Percentiles rank a stretch among this genome's conserved stretches.
These are phyloP conservation scores for Epizoanthus scotinus DNA, from an alignment of 92 coral and sea anemone species.

Conservation along the genomic window DNA sequence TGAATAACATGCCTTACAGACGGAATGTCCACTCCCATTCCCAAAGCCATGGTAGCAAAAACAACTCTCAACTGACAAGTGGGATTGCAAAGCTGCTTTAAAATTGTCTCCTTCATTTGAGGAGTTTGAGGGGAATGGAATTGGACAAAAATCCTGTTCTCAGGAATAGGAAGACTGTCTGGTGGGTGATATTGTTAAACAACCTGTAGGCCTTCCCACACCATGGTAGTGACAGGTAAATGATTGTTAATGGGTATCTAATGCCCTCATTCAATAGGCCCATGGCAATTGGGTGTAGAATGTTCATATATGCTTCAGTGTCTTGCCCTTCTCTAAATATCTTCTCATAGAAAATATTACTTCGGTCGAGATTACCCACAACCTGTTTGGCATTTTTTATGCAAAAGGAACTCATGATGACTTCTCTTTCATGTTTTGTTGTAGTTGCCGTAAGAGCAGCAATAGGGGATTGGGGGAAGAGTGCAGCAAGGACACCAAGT, in stretches of 20 bases:
- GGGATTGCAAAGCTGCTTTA: constrained; percentile 25
- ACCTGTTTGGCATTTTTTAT: constrained; percentile 37
- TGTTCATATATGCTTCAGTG: constrained; percentile 16
- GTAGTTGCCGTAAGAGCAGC: constrained; percentile 51
- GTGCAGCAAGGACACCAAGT: constrained; percentile 38
- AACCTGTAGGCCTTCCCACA: constrained; percentile 39
- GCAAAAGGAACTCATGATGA: constrained; percentile 20
- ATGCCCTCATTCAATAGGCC: constrained; percentile 15
- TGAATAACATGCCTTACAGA: constrained; percentile 36
- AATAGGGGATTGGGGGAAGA: constrained; percentile 41
- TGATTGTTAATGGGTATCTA: constrained; percentile 18
- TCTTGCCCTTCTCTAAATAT: constrained; percentile 22
- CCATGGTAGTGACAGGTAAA: constrained; percentile 38
- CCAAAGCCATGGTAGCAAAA: constrained; percentile 50
- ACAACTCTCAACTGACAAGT: constrained; percentile 9
- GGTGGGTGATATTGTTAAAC: constrained; percentile 25
- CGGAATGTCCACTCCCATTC: constrained; percentile 51
- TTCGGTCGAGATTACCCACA: constrained; percentile 37
- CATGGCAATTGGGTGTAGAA: constrained; percentile 32
- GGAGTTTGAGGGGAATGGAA: constrained; percentile 45
- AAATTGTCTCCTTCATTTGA: constrained; percentile 38
- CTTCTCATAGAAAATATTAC: constrained; percentile 38
- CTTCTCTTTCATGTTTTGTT: constrained; percentile 33
- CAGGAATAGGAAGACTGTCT: constrained; percentile 21
- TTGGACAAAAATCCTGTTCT: constrained; percentile 43